Evolutionary conservation across 2,888 invertebrate genomes (phyloP).

Genomic region (Lepidocyrtinus sp.): DNA sequence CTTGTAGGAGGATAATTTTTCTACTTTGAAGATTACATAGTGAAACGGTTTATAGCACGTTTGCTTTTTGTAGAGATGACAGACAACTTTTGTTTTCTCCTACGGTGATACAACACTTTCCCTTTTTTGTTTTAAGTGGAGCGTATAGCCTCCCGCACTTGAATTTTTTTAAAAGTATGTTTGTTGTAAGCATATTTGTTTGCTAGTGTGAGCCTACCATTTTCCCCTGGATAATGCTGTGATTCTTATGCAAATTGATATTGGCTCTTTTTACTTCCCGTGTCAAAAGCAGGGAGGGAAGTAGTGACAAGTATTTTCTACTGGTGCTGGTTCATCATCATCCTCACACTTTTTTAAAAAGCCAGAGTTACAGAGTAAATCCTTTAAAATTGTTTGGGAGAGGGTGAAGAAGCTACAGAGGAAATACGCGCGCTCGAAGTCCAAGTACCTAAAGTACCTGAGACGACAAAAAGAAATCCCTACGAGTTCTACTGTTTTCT

Average conservation of each 20-base stretch:
- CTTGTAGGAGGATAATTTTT: constrained; percentile 1
- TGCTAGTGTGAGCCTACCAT: not conserved
- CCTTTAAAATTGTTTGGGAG: not conserved
- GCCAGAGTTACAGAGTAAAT: too few relatives aligned
- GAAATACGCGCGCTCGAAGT: not conserved
- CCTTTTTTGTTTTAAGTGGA: constrained; percentile 16
- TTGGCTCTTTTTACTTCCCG: constrained; percentile 43
- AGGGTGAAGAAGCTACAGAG: not conserved
- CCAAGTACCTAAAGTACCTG: not conserved
- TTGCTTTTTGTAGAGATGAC: not conserved
- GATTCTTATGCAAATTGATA: constrained; percentile 60
- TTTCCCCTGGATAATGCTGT: constrained; percentile 48
- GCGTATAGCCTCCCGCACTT: constrained; percentile 22
- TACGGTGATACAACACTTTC: not conserved
- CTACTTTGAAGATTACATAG: constrained; percentile 1
- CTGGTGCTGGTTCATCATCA: too few relatives aligned
- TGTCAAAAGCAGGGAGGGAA: constrained; percentile 22
- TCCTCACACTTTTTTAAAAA: too few relatives aligned
- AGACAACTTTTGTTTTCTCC: not conserved
- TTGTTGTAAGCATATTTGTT: not conserved
- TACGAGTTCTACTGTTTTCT: not conserved
- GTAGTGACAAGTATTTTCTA: too few relatives aligned
- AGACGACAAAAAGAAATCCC: not conserved
- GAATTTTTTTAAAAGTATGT: not conserved
- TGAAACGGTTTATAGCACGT: not conserved